Conservation (phyloP, 2,113 vertebrate species). For the Sylvietta virens region DNA sequence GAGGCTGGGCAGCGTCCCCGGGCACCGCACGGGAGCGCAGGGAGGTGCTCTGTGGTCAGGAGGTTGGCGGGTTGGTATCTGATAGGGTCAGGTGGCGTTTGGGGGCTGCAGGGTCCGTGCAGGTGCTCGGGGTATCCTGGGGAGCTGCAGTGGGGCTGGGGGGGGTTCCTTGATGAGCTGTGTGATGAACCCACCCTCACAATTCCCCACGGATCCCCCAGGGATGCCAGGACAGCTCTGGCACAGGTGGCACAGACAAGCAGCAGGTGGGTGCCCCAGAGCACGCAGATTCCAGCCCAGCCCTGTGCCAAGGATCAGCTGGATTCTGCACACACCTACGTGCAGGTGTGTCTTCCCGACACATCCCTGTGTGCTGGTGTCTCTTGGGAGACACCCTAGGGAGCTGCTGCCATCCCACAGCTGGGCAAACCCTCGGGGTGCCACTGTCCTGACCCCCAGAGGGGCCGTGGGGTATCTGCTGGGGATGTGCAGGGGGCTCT, state of each 20-base stretch:
- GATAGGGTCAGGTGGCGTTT: rapidly evolving
- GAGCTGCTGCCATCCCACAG: not conserved
- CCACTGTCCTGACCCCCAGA: not conserved
- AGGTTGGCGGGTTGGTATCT: not conserved
- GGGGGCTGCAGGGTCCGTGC: not conserved
- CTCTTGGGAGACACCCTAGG: not conserved
- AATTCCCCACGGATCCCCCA: rapidly evolving
- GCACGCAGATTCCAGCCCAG: rapidly evolving
- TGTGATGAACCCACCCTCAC: not conserved
- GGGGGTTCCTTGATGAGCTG: not conserved
- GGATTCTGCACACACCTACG: rapidly evolving
- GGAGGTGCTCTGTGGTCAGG: not conserved
- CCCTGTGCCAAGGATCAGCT: not conserved
- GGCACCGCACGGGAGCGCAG: rapidly evolving
- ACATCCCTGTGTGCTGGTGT: rapidly evolving
- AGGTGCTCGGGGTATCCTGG: not conserved
- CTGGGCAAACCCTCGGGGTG: not conserved
- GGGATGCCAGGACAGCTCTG: not conserved
- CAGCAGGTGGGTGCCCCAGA: rapidly evolving
- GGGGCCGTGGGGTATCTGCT: not conserved
- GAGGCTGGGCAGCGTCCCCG: no score
- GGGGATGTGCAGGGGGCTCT: rapidly evolving
- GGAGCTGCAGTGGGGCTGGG: not conserved
- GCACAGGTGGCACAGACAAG: not conserved
- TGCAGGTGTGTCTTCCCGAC: not conserved